Base-by-base conservation (phyloP, 1,140 invertebrate genomes). In the Megalonaias nervosa region DNA sequence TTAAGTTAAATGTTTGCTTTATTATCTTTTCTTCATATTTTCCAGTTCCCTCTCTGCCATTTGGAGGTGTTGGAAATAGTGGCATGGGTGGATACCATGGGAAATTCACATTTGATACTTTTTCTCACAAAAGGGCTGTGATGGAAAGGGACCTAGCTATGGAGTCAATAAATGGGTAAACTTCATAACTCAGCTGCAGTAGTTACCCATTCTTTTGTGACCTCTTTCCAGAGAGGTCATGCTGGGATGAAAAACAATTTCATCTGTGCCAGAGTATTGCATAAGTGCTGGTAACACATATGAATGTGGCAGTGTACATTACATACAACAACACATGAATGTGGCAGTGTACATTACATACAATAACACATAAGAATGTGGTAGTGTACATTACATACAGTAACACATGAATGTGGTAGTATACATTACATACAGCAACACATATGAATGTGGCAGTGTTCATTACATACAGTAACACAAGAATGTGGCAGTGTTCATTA, bases 81-180 rank as follows among this genome's bases (percentile, higher is more conserved):
- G 98, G 98, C 66, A 96, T 98, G 90, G 97, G 97, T 55, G 91
- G 93, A 4, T 99, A 98, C 89, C 97, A 99, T 92, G 97, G 98
- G 68, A 96, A 96, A 91, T 93, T 93, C 82, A 94, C 94, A 11
- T 99, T 96, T 85, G 95, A 99, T 81, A 97, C 95, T 1, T 99
- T 99, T 89, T 94, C 95, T 15, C 97, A 99, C 90, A 94, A 95
- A 76, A 98, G 97, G 91, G 93, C 95, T 64, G 94, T 95, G 80
- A 92, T 98, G 19, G 91, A 94, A 55, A 95, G 95, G 86, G 92
- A 70, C 55, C 81, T 87, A 38, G 82, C 67, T 14, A 69, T 89
- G 78, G 88, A 89, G 60, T 73, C 66, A 62, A 74, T 88, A 31
- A 86, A 87, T 23, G 71, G 48, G 85, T 48, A 48, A 48, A 48